Base-by-base conservation (phyloP, 2,113 vertebrate genomes). In the Oncorhynchus nerka region DNA sequence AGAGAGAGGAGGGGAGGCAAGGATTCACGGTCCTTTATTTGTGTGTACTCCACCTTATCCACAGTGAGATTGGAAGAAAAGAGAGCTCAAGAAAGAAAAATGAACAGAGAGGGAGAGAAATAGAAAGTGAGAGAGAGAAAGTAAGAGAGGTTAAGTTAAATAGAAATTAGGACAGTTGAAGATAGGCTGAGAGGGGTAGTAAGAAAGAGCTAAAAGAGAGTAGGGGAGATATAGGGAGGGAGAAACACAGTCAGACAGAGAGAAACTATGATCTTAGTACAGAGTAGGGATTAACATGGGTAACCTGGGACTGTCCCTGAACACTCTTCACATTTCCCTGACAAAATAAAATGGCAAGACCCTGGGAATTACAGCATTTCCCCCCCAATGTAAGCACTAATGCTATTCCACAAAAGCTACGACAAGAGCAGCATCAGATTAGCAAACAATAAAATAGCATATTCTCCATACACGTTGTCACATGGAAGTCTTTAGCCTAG, bases 1-100 rank as follows among this genome's bases (percentile, higher is more conserved):
- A 88, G 34, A 34, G 83, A 87, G 75, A 82, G 48, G 68, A 39
- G 15, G 49, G n/a, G 48, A 15, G 34, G 39, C 70, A 73, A 67
- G 66, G 4, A 69, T 48, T 55, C 70, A 24, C 24, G 75, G 77
- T 81, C 34, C 65, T 78, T 83, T 45, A 16, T 19, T 69, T 66
- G 65, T 67, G 20, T 30, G 65, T 16, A 71, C 26, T 30, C 26
- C 70, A 71, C 51, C 51, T 55, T 55, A 55, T 1, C 5, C 51
- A 15, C 51, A 4, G 75, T 49, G 30, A 26, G 59, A 28, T 74
- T 64, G 71, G 74, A 80, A 19, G 70, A 34, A 74, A n/a, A 74
- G 28, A 28, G 73, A 48, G 34, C 45, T 13, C 8, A 49, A 49
- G 68, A 70, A 9, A 49, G 39, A 70, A n/a, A 49, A 5, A 70